A percentile compares a stretch with the other conserved stretches of the same genome.
Conservation (phyloP, 2,888 invertebrate genomes). For the Heliconius sara region DNA sequence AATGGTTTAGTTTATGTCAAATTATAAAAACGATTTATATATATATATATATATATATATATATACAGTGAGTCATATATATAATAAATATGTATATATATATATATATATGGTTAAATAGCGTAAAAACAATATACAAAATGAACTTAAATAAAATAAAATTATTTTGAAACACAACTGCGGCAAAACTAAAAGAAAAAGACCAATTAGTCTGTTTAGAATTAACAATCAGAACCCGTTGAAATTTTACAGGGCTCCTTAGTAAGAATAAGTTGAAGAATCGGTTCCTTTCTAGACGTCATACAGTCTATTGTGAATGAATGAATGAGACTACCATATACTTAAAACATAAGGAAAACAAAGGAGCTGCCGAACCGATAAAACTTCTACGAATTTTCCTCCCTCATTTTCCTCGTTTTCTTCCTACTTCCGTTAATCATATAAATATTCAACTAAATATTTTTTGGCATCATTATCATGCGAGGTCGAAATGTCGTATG, state of each 20-base stretch:
- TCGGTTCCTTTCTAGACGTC: background rate
- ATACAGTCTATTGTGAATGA: background rate
- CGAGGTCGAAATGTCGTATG: background rate
- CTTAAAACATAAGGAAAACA: background rate
- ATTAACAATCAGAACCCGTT: too few species aligned
- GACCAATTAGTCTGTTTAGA: too few species aligned
- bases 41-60: too few species aligned
- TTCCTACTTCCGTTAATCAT: background rate
- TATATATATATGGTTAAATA: too few species aligned
- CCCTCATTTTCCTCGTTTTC: background rate
- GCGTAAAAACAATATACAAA: too few species aligned
- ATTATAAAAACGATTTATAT: too few species aligned
- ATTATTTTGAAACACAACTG: too few species aligned
- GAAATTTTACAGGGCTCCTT: background rate
- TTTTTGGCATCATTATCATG: background rate
- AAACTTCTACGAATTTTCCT: background rate
- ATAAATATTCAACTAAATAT: background rate
- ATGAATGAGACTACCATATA: background rate
- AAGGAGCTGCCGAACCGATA: background rate
- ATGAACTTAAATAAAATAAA: too few species aligned
- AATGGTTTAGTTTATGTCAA: too few species aligned
- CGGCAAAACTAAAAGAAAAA: too few species aligned
- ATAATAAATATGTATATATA: too few species aligned
- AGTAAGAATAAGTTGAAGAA: background rate
- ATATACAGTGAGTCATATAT: too few species aligned